These are phyloP conservation scores for Xanthorhoe designata DNA, from an alignment of 2,888 invertebrate species.

Conservation along the genomic window DNA sequence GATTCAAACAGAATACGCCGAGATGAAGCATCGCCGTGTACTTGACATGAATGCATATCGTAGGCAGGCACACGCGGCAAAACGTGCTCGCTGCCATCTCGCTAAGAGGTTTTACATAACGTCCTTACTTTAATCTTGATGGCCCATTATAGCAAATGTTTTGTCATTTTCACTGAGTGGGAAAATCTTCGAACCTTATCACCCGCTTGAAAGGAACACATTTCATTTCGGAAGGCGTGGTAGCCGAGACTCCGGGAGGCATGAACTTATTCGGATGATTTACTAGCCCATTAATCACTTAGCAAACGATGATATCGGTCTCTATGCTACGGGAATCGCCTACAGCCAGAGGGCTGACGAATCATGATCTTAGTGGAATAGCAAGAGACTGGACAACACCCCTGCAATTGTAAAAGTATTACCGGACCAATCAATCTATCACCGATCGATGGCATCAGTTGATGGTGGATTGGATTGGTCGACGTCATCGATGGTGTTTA, in stretches of 20 bases:
- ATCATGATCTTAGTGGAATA: neutral
- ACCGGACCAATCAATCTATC: too few species aligned
- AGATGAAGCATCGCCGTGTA: constrained; percentile 36
- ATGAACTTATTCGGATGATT: constrained; percentile 23
- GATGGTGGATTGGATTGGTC: too few species aligned
- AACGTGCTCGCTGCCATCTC: constrained; percentile 40
- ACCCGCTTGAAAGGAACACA: constrained; percentile 17
- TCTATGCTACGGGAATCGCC: constrained; percentile 18
- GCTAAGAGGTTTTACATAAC: constrained; percentile 41
- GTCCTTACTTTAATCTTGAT: constrained; percentile 44
- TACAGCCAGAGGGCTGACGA: constrained; percentile 17
- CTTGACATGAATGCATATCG: constrained; percentile 42
- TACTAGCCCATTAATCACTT: constrained; percentile 29
- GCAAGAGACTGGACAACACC: neutral
- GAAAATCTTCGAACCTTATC: constrained; percentile 16
- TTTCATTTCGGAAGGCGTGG: constrained; percentile 23
- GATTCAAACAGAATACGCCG: constrained; percentile 28
- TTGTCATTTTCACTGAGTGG: constrained; percentile 38
- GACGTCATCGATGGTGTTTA: too few species aligned
- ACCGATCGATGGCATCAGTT: too few species aligned
- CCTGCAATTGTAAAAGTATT: neutral
- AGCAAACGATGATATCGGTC: constrained; percentile 28
- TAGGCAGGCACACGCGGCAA: constrained; percentile 26
- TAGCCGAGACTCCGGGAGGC: constrained; percentile 14
- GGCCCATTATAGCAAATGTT: constrained; percentile 40